Base-by-base conservation (phyloP, 1,140 invertebrate genomes). In the Papilio aristodemus region DNA sequence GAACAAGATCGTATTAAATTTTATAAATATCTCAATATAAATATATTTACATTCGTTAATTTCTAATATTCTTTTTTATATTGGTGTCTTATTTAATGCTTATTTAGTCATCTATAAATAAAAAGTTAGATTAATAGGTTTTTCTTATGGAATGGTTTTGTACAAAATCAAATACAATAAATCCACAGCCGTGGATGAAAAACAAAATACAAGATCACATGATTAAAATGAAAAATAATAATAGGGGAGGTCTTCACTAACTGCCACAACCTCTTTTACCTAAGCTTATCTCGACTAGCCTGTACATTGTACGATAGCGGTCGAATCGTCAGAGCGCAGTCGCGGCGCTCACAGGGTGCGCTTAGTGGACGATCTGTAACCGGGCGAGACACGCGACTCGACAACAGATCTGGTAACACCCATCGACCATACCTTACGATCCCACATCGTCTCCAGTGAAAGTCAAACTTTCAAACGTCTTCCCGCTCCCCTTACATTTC, bases 1-100 rank as follows among this genome's bases (percentile, higher is more conserved):
- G 86, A 90, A 86, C 83, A 86, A 87, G 86, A 90, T 83, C 81
- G 80, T 90, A 89, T 89, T 89, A 87, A 89, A 89, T 89, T 90
- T 89, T 87, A 90, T 91, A 90, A 90, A 91, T 90, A 90, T 91
- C 80, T 91, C 86, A 89, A 86, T 89, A 85, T 91, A 91, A 91
- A 90, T 91, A 90, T 91, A 91, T 91, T 86, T 91, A 91, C 89
- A 91, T 79, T 87, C 76, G 77, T 88, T 86, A 83, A 78, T 76
- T 72, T 69, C 89, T 89, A 91, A 86, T 85, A 85, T 86, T 80
- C 75, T 75, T 74, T 80, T 78, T 87, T 78, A 90, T 87, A 88
- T 91, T 91, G 87, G 87, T 91, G 87, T 90, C 86, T 90, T 90
- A 90, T 87, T 85, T 81, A 85, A 89, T 77, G 83, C 85, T 87